Evolutionary conservation across 1,140 invertebrate genomes (phyloP), one percentile per base, ranked within the genome.

Genomic region (Portunus trituberculatus): DNA sequence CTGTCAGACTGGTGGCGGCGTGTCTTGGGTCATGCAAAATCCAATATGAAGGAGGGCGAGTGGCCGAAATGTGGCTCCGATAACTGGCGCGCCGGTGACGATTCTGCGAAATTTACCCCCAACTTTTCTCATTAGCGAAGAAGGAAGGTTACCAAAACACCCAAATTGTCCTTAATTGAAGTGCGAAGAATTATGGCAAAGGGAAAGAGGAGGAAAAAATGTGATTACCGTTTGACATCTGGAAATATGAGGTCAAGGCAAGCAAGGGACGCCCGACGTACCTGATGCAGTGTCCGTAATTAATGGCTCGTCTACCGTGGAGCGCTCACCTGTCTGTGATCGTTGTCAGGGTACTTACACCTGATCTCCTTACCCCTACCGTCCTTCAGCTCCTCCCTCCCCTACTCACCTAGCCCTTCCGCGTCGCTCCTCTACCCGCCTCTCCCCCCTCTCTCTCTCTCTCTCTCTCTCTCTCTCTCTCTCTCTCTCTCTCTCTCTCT

Each of bases 191-290:
- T n/a, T 76, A n/a, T 76, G 67, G 67, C 67, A 1, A n/a, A 87
- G 84, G 25, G 31, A 87, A 28, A 87, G 84, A 87, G 84, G 31
- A 39, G 84, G 39, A 46, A 87, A 28, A 87, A 46, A 87, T 25
- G 84, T 39, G 84, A 87, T 87, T 87, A 31, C 29, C 39, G 84
- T 87, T 46, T 87, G 31, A 87, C 31, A 39, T 87, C 84, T 87
- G 10, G 31, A 46, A 46, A 87, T 87, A 31, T 87, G 84, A 28
- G 84, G 84, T 46, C n/a, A 28, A 46, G 67, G 67, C n/a, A 8
- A n/a, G 67, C 20, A 8, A 76, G 67, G 67, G 67, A 76, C 67
- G n/a, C 67, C 25, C 67, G 67, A 76, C 67, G 20, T 25, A 76
- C 67, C 67, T n/a, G 59, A 20, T 76, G 67, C n/a, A n/a, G 16